phyloP scores from a whole-genome alignment of 2,888 invertebrate genomes.

The Cheilosia grossa region DNA sequence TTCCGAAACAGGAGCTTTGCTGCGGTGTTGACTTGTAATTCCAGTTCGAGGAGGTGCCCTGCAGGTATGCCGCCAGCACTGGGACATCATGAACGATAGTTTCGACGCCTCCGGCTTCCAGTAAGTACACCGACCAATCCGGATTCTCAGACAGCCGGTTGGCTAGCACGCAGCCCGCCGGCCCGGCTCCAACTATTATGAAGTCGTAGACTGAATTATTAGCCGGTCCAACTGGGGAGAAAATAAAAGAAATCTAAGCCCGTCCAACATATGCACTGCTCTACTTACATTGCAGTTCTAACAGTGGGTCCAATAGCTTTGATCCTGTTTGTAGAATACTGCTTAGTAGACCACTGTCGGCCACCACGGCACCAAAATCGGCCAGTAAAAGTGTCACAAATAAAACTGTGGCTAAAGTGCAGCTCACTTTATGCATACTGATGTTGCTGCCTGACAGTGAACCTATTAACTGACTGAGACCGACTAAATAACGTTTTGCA shows the following conservation, averaged over 20 bases:
- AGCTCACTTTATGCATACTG: constrained; percentile 24
- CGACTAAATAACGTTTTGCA: constrained; percentile 12
- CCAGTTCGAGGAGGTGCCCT: constrained; percentile 86
- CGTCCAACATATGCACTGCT: not conserved
- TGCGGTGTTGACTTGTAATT: constrained; percentile 88
- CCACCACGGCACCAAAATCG: constrained; percentile 5
- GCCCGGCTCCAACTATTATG: constrained; percentile 92
- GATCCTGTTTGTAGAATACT: constrained; percentile 45
- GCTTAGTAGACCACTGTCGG: constrained; percentile 2
- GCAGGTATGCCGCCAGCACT: constrained; percentile 79
- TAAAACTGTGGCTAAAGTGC: constrained; percentile 18
- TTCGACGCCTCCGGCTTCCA: constrained; percentile 84
- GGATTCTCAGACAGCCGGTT: constrained; percentile 83
- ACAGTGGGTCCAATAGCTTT: constrained; percentile 49
- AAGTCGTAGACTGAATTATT: constrained; percentile 88
- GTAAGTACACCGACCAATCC: constrained; percentile 83
- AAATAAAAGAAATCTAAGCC: constrained; percentile 81
- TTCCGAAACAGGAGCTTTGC: constrained; percentile 85
- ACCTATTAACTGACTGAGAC: constrained; percentile 32
- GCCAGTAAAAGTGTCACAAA: not conserved
- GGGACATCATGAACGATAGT: constrained; percentile 81
- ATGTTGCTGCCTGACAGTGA: constrained; percentile 17
- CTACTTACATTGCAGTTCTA: constrained; percentile 46
- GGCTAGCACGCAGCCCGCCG: constrained; percentile 87
- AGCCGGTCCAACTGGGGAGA: constrained; percentile 89